Percentiles rank a stretch among this genome's conserved stretches.
These are phyloP conservation scores for Cyaniris semiargus DNA, from an alignment of 2,888 invertebrate species.

Conservation along the genomic window DNA sequence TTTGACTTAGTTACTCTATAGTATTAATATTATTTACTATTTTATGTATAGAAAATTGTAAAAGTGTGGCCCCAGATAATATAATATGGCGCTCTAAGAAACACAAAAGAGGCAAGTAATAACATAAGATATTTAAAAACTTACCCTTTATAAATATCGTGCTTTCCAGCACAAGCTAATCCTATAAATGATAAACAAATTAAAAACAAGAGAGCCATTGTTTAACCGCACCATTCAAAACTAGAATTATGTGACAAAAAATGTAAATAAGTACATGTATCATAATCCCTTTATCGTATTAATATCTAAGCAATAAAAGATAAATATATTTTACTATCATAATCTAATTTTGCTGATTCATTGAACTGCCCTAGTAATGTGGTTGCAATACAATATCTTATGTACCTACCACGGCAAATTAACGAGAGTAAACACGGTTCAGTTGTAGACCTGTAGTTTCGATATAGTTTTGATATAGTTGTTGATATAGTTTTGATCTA, in stretches of 20 bases:
- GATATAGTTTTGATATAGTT: too few relatives aligned
- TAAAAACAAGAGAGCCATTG: not conserved
- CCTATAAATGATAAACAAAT: not conserved
- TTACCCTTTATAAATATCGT: conserved; percentile 37
- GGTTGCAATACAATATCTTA: not conserved
- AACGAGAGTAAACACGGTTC: too few relatives aligned
- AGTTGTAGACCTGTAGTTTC: too few relatives aligned
- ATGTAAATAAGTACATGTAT: conserved; percentile 5
- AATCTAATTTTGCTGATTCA: not conserved
- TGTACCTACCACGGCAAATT: not conserved
- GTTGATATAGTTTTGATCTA: too few relatives aligned
- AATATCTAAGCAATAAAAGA: not conserved
- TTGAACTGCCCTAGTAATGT: conserved; percentile 4
- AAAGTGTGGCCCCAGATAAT: too few relatives aligned
- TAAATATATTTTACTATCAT: not conserved
- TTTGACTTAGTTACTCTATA: too few relatives aligned
- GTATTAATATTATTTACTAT: too few relatives aligned
- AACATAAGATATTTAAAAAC: not conserved
- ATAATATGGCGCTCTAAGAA: too few relatives aligned
- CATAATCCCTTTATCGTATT: conserved; percentile 19
- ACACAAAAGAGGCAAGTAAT: too few relatives aligned
- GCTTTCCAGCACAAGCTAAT: conserved; percentile 33
- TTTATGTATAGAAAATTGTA: too few relatives aligned
- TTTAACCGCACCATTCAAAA: not conserved
- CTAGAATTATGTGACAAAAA: not conserved